These are phyloP conservation scores for Scomber japonicus DNA, from an alignment of 2,113 vertebrate genomes.

Conservation along the genomic window DNA sequence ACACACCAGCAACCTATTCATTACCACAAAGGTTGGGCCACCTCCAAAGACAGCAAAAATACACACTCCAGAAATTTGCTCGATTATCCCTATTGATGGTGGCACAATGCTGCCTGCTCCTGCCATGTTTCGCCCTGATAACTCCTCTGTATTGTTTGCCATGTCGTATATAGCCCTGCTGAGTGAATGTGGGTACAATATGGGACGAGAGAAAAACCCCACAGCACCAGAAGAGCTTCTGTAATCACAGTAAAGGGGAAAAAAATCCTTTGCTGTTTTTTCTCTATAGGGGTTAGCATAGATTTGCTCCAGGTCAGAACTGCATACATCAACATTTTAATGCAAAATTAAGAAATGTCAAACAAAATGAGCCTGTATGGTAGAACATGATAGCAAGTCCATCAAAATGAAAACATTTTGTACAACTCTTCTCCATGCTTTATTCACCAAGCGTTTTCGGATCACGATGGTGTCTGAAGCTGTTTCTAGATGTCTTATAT, in stretches of 20 bases:
- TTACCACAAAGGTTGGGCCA: slow-evolving; percentile 47
- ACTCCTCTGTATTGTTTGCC: slow-evolving; percentile 41
- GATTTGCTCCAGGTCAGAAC: slow-evolving; percentile 35
- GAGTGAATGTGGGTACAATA: slow-evolving; percentile 47
- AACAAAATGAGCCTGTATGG: neutral
- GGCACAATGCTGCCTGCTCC: slow-evolving; percentile 30
- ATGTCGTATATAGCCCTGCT: slow-evolving; percentile 19
- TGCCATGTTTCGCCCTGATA: slow-evolving; percentile 54
- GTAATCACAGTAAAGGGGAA: slow-evolving; percentile 51
- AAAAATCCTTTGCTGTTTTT: slow-evolving; percentile 22
- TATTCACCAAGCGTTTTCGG: neutral
- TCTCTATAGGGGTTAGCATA: slow-evolving; percentile 14
- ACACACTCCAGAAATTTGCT: slow-evolving; percentile 49
- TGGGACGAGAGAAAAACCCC: slow-evolving; percentile 20
- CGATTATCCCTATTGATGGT: slow-evolving; percentile 32
- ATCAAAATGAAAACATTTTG: neutral
- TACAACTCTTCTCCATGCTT: neutral
- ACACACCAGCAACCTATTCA: slow-evolving; percentile 50
- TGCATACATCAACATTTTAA: slow-evolving; percentile 10
- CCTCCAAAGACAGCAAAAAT: slow-evolving; percentile 50
- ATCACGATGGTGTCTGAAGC: too few relatives aligned
- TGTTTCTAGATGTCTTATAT: too few relatives aligned
- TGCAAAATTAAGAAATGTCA: slow-evolving; percentile 19
- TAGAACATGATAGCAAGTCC: neutral
- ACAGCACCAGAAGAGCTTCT: slow-evolving; percentile 52